Evolutionary conservation across 2,888 invertebrate species (phyloP).

Genomic region (Idaea straminata): DNA sequence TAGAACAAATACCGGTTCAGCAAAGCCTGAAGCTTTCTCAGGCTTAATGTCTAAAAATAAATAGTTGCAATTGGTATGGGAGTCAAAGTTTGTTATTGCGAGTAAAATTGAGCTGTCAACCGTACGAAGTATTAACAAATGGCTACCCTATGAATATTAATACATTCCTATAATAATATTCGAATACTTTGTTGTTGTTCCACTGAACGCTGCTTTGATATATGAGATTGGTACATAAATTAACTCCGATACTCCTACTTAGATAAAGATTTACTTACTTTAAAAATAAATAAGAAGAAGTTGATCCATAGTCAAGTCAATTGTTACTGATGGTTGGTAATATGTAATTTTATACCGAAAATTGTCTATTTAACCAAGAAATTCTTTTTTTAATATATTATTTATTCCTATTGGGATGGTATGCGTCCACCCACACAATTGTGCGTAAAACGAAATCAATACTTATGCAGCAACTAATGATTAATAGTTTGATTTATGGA

Average conservation of each 20-base stretch:
- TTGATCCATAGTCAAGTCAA: background rate
- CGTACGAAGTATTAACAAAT: conserved; percentile 70
- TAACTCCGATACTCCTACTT: background rate
- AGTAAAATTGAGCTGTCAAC: conserved; percentile 74
- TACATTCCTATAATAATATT: conserved; percentile 51
- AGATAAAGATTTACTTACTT: background rate
- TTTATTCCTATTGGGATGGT: conserved; percentile 4
- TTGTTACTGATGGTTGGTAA: background rate
- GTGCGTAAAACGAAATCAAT: conserved; percentile 43
- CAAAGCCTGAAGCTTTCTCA: conserved; percentile 31
- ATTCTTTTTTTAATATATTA: background rate
- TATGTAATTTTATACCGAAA: background rate
- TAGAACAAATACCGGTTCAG: background rate
- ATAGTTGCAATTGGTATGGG: conserved; percentile 45
- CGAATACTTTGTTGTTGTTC: conserved; percentile 35
- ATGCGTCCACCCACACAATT: conserved; percentile 17
- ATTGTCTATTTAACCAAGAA: background rate
- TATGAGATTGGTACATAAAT: conserved; percentile 1
- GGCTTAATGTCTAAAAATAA: conserved; percentile 28
- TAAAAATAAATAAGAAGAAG: background rate
- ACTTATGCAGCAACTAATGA: conserved; percentile 42
- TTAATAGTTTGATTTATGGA: conserved; percentile 51
- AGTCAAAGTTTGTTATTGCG: conserved; percentile 46
- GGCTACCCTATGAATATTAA: conserved; percentile 73
- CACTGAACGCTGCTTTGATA: background rate